Conservation (phyloP, 2,888 invertebrate genomes). For the Eupithecia subfuscata region DNA sequence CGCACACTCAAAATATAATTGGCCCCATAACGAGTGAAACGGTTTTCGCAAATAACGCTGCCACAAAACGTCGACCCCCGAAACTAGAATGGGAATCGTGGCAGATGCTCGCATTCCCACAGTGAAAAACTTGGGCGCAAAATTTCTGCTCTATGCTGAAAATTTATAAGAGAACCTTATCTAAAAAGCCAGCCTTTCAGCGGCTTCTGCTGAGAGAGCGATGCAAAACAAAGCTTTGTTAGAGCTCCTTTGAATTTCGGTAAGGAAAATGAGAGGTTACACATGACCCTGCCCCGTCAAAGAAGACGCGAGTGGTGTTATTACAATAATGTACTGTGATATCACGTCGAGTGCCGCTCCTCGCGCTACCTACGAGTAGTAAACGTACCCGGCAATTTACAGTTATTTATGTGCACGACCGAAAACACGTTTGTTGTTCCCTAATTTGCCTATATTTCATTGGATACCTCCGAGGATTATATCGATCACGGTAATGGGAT, state of each 20-base stretch:
- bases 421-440: constrained; percentile 41
- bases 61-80: constrained; percentile 63
- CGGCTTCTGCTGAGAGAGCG: constrained; percentile 73
- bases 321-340: constrained; percentile 80
- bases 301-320: constrained; percentile 78
- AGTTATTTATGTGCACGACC: constrained; percentile 40
- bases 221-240: constrained; percentile 84
- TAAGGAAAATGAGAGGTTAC: constrained; percentile 82
- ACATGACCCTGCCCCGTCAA: constrained; percentile 74
- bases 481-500: constrained; percentile 35
- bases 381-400: constrained; percentile 44
- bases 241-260: constrained; percentile 82
- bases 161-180: constrained; percentile 81
- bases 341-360: constrained; percentile 67
- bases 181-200: constrained; percentile 81
- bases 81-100: constrained; percentile 69
- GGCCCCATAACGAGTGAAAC: constrained; percentile 60
- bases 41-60: constrained; percentile 63
- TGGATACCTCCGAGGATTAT: constrained; percentile 38
- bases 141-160: constrained; percentile 72
- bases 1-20: constrained; percentile 57
- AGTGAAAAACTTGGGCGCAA: constrained; percentile 73
- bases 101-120: constrained; percentile 75
- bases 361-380: constrained; percentile 21
- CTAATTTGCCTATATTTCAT: constrained; percentile 44